A percentile compares a stretch with the other conserved stretches of the same genome.
Conservation (phyloP, 2,797 vertebrate genomes). For the Discoglossus pictus region DNA sequence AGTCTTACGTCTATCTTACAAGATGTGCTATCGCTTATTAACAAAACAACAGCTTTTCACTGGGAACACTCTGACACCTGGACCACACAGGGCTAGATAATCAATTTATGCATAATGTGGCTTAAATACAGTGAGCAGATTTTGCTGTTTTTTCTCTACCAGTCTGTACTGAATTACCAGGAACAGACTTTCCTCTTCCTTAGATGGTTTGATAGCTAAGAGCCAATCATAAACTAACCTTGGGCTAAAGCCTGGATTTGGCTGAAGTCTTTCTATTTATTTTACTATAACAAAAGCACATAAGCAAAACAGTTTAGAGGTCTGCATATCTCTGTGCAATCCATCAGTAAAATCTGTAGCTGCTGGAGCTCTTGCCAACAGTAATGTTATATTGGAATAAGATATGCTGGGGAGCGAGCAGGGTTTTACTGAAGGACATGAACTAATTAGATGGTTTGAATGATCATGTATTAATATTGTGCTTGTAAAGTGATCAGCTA, state of each 20-base stretch:
- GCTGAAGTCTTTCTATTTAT: conserved; percentile 30
- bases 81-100: conserved; percentile 5
- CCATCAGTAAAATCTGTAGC: conserved; percentile 42
- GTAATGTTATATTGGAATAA: conserved; percentile 51
- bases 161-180: conserved; percentile 13
- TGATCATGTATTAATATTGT: background rate
- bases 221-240: conserved; percentile 9
- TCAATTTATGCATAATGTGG: background rate
- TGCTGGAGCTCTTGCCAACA: conserved; percentile 53
- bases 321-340: conserved; percentile 43
- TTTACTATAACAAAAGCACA: conserved; percentile 15
- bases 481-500: conserved; percentile 18
- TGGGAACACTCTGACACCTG: conserved; percentile 20
- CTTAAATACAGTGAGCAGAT: background rate
- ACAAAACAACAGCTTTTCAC: conserved; percentile 1
- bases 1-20: background rate
- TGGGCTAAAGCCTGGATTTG: conserved; percentile 4
- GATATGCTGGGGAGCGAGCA: conserved; percentile 34
- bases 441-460: background rate
- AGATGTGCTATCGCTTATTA: background rate
- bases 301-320: conserved; percentile 30
- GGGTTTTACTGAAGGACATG: conserved; percentile 29
- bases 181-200: conserved; percentile 24
- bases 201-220: conserved; percentile 29
- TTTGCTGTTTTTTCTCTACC: background rate